These are phyloP conservation scores for Hydractinia echinata DNA, from an alignment of 30 jellyfish, hydroid and myxozoan species.

Conservation along the genomic window DNA sequence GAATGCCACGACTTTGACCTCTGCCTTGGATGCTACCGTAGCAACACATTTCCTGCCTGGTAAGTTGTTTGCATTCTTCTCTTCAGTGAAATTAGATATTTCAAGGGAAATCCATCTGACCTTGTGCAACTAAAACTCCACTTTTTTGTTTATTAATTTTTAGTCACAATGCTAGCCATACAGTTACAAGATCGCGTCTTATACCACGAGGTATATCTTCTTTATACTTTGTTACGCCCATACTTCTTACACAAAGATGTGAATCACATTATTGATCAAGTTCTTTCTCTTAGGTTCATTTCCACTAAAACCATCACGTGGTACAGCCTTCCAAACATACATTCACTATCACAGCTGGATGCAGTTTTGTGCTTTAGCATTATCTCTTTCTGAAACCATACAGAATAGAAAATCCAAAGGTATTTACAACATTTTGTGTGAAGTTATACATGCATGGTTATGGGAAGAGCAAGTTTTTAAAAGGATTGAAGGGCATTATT, in stretches of 20 bases:
- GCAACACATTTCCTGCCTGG: conserved; percentile 46
- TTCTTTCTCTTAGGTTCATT: conserved; percentile 34
- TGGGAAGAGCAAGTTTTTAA: too few species aligned
- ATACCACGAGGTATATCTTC: conserved; percentile 17
- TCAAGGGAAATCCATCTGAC: neutral
- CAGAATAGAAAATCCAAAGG: conserved; percentile 60
- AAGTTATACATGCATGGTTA: neutral
- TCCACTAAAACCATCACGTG: conserved; percentile 34
- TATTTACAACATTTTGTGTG: neutral
- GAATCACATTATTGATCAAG: neutral
- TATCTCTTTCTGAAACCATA: conserved; percentile 57
- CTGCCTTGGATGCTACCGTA: conserved; percentile 75
- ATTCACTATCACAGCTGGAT: conserved; percentile 87
- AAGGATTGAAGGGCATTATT: too few species aligned
- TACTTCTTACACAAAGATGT: neutral
- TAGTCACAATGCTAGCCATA: conserved; percentile 22
- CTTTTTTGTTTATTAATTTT: neutral
- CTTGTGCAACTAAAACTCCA: neutral
- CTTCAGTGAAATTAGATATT: neutral
- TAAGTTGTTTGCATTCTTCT: conserved; percentile 14
- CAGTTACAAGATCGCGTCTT: conserved; percentile 32
- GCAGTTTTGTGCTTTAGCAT: conserved; percentile 68
- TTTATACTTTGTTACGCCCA: neutral
- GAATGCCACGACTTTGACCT: conserved; percentile 81
- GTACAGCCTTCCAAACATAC: conserved; percentile 52